Evolutionary conservation across 2,888 invertebrate genomes (phyloP).

Genomic region (Thereva nobilitata): DNA sequence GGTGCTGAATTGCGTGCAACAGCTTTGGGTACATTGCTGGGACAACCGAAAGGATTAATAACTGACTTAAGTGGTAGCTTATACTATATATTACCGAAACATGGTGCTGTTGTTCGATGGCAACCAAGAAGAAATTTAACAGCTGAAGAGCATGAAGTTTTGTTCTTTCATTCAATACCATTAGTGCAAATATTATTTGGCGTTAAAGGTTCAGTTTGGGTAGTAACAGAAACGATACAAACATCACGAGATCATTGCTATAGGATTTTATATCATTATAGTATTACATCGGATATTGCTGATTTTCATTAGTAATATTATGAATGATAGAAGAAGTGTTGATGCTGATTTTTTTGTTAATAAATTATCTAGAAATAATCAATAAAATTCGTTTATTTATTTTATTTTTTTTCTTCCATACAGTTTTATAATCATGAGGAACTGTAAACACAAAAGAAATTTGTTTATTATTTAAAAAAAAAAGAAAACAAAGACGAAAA

Average conservation of each 20-base stretch:
- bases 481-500: too few species aligned
- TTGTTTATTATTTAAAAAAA: too few species aligned
- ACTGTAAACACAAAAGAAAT: too few species aligned
- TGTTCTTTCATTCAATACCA: constrained; percentile 40
- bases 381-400: too few species aligned
- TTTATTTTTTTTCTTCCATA: too few species aligned
- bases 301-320: constrained; percentile 10
- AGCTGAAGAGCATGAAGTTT: constrained; percentile 44
- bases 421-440: too few species aligned
- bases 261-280: constrained; percentile 24
- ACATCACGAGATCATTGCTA: constrained; percentile 26
- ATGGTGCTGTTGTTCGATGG: constrained; percentile 44
- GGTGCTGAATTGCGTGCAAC: constrained; percentile 31
- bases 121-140: constrained; percentile 40
- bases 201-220: constrained; percentile 44
- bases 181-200: constrained; percentile 44
- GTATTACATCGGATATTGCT: constrained; percentile 11
- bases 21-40: constrained; percentile 41
- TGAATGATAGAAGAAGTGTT: too few species aligned
- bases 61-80: constrained; percentile 40
- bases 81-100: constrained; percentile 42
- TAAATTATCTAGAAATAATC: too few species aligned
- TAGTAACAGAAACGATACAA: constrained; percentile 36
- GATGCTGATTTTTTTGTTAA: too few species aligned
- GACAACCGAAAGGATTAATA: constrained; percentile 40